Conservation (phyloP, 2,797 vertebrate species). For the Phataginus tetradactyla region DNA sequence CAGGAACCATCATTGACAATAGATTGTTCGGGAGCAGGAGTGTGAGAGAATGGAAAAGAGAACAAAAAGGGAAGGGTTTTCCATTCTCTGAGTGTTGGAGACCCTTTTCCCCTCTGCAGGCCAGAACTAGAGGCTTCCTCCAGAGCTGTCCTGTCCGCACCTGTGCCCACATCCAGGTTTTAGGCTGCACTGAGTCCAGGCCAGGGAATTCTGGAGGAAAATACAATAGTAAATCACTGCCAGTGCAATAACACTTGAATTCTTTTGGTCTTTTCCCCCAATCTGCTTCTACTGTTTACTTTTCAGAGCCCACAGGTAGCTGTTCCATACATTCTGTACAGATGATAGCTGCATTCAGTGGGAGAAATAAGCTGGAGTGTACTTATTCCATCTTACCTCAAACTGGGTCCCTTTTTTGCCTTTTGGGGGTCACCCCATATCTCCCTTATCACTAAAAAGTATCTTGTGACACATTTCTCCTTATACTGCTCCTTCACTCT, state of each 20-base stretch:
- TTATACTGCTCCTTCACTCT: not conserved
- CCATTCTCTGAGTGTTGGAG: not conserved
- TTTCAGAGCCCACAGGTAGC: not conserved
- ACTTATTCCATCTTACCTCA: not conserved
- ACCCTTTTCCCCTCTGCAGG: not conserved
- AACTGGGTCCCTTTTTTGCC: not conserved
- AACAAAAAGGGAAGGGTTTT: not conserved
- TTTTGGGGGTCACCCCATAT: not conserved
- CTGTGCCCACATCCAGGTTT: not conserved
- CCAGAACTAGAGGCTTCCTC: not conserved
- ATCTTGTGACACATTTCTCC: not conserved
- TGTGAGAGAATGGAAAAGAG: not conserved
- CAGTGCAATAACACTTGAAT: not conserved
- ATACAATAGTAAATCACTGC: not conserved
- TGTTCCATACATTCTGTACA: not conserved
- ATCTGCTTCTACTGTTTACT: not conserved
- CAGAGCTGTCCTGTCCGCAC: not conserved
- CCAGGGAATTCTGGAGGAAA: not conserved
- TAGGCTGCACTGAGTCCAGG: not conserved
- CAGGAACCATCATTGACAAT: not conserved
- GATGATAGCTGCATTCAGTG: not conserved
- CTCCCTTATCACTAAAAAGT: not conserved
- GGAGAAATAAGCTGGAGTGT: not conserved
- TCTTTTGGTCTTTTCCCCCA: not conserved
- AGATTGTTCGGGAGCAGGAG: not conserved